Percentiles rank a stretch among this genome's conserved stretches.
Evolutionary conservation across 2,888 invertebrate species (phyloP).

Genomic region (Patella ulyssiponensis): DNA sequence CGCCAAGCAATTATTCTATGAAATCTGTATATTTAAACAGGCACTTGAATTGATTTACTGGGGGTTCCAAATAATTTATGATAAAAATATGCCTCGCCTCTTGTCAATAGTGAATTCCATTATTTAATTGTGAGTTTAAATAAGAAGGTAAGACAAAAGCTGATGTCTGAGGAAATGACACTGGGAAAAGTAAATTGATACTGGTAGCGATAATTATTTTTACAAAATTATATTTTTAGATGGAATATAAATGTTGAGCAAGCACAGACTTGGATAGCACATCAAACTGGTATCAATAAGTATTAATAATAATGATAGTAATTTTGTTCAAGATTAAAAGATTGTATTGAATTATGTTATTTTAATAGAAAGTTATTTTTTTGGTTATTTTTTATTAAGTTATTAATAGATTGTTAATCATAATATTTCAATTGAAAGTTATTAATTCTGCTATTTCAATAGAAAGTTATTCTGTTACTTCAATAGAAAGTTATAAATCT

Average conservation of each 20-base stretch:
- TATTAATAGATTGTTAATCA: not conserved
- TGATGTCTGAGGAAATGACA: no score
- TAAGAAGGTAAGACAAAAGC: no score
- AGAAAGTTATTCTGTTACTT: not conserved
- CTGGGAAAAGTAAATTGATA: no score
- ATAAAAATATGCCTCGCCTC: no score
- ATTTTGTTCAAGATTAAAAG: not conserved
- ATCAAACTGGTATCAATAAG: slow-evolving; percentile 56
- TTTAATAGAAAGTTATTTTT: not conserved
- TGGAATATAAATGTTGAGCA: slow-evolving; percentile 64
- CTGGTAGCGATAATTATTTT: no score
- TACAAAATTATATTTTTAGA: slow-evolving; percentile 37
- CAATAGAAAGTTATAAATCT: not conserved
- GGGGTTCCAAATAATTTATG: no score
- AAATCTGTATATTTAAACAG: no score
- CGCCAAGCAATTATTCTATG: no score
- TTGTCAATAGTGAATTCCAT: no score
- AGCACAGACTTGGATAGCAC: slow-evolving; percentile 61
- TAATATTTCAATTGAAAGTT: not conserved
- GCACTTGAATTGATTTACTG: no score
- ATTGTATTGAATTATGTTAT: not conserved
- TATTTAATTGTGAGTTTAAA: no score
- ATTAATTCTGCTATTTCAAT: not conserved
- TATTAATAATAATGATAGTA: no score
- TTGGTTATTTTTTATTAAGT: not conserved